Percentiles rank a stretch among this genome's conserved stretches.
Evolutionary conservation across 1,140 invertebrate species (phyloP).

Genomic region (Ostrea denselamellosa): DNA sequence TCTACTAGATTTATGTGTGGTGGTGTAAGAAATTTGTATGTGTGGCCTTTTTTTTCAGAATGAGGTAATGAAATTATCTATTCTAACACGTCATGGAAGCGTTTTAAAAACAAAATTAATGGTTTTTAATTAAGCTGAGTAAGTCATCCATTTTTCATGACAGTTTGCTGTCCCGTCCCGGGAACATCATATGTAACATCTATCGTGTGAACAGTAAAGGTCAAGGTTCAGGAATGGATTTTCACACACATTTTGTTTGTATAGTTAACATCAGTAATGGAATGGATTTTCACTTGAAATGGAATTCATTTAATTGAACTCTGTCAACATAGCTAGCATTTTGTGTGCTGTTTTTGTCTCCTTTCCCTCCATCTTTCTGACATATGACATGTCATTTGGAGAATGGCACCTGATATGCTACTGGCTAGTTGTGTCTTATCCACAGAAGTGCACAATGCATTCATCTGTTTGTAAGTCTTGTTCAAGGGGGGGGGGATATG

Average conservation of each 20-base stretch:
- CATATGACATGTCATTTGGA: background rate
- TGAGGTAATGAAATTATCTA: background rate
- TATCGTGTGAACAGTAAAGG: too few species aligned
- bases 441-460: background rate
- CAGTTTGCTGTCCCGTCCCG: background rate
- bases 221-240: background rate
- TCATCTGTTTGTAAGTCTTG: slow-evolving; percentile 14
- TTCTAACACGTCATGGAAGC: background rate
- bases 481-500: background rate
- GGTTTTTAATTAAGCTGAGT: background rate
- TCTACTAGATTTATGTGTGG: background rate
- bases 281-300: slow-evolving; percentile 12
- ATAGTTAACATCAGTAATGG: background rate
- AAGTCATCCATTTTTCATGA: background rate
- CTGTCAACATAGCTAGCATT: background rate
- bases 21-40: background rate
- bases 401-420: background rate
- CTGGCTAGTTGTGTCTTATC: background rate
- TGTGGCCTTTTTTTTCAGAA: slow-evolving; percentile 3
- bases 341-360: background rate
- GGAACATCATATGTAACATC: too few species aligned
- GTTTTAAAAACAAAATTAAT: background rate
- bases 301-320: slow-evolving; percentile 20
- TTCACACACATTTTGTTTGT: slow-evolving; percentile 2
- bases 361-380: slow-evolving; percentile 22